A percentile compares a stretch with the other conserved stretches of the same genome.
These are phyloP conservation scores for Drosophila suzukii DNA, from an alignment of 1,140 invertebrate species.

Conservation along the genomic window DNA sequence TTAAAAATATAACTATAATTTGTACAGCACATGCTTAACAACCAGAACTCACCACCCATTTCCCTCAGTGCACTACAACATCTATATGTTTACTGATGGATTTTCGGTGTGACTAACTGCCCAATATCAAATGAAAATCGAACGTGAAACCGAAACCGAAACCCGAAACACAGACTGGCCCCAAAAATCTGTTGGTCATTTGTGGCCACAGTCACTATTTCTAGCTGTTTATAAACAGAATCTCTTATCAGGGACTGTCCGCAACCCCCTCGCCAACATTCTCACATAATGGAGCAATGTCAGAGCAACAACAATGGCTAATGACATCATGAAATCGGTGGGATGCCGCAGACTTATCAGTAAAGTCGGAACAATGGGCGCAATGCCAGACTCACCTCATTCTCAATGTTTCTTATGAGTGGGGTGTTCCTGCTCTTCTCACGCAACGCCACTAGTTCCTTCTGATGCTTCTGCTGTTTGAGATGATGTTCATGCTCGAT, in stretches of 20 bases:
- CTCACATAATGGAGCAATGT: constrained; percentile 47
- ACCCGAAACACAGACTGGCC: constrained; percentile 7
- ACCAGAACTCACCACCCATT: not conserved
- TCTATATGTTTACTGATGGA: constrained; percentile 13
- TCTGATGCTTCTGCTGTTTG: constrained; percentile 65
- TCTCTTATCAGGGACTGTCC: constrained; percentile 17
- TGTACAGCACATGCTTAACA: too few species aligned
- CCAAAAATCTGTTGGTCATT: constrained; percentile 36
- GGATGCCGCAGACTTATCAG: constrained; percentile 24
- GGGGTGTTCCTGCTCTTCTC: constrained; percentile 56
- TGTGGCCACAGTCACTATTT: constrained; percentile 18
- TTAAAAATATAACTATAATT: too few species aligned
- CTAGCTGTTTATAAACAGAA: constrained; percentile 14
- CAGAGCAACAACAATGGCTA: constrained; percentile 60
- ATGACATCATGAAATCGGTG: constrained; percentile 61
- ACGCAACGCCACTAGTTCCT: constrained; percentile 53
- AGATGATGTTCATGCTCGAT: constrained; percentile 63
- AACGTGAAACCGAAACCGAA: constrained; percentile 17
- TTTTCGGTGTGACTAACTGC: constrained; percentile 31
- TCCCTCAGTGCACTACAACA: constrained; percentile 1
- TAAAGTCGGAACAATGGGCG: constrained; percentile 37
- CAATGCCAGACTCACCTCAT: constrained; percentile 73
- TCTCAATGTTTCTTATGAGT: constrained; percentile 64
- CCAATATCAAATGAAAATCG: constrained; percentile 26
- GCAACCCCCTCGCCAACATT: not conserved